These are phyloP conservation scores for Molorchus minor DNA, from an alignment of 2,888 invertebrate genomes.

Conservation along the genomic window DNA sequence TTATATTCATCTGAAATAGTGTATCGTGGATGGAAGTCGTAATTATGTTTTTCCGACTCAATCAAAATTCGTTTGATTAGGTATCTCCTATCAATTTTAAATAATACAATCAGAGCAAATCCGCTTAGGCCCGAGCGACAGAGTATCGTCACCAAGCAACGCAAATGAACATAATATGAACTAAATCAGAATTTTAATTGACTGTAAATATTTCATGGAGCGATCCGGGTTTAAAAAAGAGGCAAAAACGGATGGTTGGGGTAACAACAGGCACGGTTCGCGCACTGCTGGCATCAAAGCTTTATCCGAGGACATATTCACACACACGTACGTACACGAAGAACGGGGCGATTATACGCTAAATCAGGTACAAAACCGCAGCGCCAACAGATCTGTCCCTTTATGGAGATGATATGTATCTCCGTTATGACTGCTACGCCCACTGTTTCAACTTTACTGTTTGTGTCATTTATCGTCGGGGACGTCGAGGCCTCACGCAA, in stretches of 20 bases:
- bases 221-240: slow-evolving; percentile 5
- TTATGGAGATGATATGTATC: background rate
- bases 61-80: too few species aligned
- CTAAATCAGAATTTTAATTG: slow-evolving; percentile 11
- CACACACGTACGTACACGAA: slow-evolving; percentile 20
- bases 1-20: too few species aligned
- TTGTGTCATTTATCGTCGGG: too few species aligned
- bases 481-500: too few species aligned
- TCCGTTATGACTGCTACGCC: slow-evolving; percentile 2
- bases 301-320: slow-evolving; percentile 24
- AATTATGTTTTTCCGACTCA: too few species aligned
- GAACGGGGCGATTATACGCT: slow-evolving; percentile 26
- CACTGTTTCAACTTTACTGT: too few species aligned
- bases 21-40: too few species aligned
- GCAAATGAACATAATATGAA: slow-evolving; percentile 4
- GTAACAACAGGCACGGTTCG: slow-evolving; percentile 1
- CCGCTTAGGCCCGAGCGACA: too few species aligned
- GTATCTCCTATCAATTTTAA: too few species aligned
- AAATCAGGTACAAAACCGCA: slow-evolving; percentile 36
- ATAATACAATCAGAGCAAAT: too few species aligned
- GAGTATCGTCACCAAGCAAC: too few species aligned
- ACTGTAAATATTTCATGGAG: slow-evolving; percentile 19
- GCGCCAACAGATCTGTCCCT: slow-evolving; percentile 16
- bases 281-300: slow-evolving; percentile 13
- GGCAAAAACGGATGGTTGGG: slow-evolving; percentile 7